Conservation (phyloP, 2,888 invertebrate genomes). For the Lottia gigantea region DNA sequence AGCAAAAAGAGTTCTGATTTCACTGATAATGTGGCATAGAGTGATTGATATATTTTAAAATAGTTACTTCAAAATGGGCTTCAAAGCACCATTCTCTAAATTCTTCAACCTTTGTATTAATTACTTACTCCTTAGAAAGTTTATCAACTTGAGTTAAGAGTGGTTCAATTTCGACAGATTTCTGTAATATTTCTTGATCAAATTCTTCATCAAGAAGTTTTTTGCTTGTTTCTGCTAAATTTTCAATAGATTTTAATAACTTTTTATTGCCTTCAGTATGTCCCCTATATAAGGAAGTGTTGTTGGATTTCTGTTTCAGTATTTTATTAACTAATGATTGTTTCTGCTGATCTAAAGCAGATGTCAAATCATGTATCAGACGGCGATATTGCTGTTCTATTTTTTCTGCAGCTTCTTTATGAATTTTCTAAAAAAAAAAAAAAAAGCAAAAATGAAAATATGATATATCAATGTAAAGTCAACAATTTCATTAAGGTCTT, state of each 20-base stretch:
- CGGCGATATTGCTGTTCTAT: conserved; percentile 52
- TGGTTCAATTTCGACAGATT: conserved; percentile 42
- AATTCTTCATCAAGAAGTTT: conserved; percentile 46
- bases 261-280: conserved; percentile 42
- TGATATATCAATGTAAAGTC: no score
- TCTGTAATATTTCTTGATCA: conserved; percentile 40
- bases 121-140: conserved; percentile 28
- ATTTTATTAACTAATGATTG: conserved; percentile 34
- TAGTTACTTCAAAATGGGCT: no score
- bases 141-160: conserved; percentile 37
- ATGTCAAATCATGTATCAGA: conserved; percentile 49
- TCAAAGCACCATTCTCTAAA: no score
- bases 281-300: conserved; percentile 31
- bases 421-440: conserved; percentile 38
- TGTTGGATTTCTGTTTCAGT: conserved; percentile 31
- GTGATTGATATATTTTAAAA: no score
- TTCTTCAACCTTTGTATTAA: no score
- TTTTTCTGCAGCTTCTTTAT: conserved; percentile 45
- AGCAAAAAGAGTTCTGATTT: no score
- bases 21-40: no score
- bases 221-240: conserved; percentile 42
- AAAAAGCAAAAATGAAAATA: background rate
- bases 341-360: conserved; percentile 46
- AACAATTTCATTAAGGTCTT: no score
- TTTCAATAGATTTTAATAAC: conserved; percentile 41